These are phyloP conservation scores for Callopanchax toddi DNA, from an alignment of 2,113 vertebrate species.

Conservation along the genomic window DNA sequence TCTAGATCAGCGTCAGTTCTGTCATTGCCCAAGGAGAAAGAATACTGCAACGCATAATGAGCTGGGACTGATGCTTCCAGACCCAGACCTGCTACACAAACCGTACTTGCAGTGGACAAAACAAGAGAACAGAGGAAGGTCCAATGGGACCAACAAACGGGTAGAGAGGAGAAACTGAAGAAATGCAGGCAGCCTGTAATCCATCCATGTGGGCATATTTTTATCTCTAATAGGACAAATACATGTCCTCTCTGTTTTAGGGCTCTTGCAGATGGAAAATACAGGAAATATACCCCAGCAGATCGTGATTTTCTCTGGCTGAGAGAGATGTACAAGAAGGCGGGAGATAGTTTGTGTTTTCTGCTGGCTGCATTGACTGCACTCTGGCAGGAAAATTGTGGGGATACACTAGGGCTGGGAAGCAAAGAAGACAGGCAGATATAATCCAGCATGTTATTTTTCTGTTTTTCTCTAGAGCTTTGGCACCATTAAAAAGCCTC, in stretches of 20 bases:
- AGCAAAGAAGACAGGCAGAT: slow-evolving; percentile 60
- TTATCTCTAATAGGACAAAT: slow-evolving; percentile 47
- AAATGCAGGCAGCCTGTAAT: slow-evolving; percentile 24
- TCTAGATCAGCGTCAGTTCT: slow-evolving; percentile 41
- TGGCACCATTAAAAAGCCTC: slow-evolving; percentile 70
- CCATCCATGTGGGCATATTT: slow-evolving; percentile 37
- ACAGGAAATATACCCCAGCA: slow-evolving; percentile 38
- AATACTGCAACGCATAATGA: slow-evolving; percentile 39
- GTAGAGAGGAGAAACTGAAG: slow-evolving; percentile 11
- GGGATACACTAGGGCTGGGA: slow-evolving; percentile 52
- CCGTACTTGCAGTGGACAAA: slow-evolving; percentile 13
- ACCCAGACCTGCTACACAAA: slow-evolving; percentile 17
- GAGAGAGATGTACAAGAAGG: slow-evolving; percentile 27
- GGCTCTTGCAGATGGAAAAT: slow-evolving; percentile 52
- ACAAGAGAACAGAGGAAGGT: slow-evolving; percentile 12
- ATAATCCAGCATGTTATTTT: slow-evolving; percentile 62
- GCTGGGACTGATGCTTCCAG: slow-evolving; percentile 24
- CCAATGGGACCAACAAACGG: slow-evolving; percentile 11
- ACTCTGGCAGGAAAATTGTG: slow-evolving; percentile 61
- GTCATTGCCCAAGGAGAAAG: slow-evolving; percentile 37
- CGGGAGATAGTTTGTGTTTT: slow-evolving; percentile 45
- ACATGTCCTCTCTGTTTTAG: slow-evolving; percentile 47
- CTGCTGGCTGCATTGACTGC: slow-evolving; percentile 62
- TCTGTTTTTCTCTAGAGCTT: slow-evolving; percentile 60
- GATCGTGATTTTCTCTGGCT: slow-evolving; percentile 11